Evolutionary conservation across 2,797 vertebrate genomes (phyloP).

Genomic region (Enoplosus armatus): DNA sequence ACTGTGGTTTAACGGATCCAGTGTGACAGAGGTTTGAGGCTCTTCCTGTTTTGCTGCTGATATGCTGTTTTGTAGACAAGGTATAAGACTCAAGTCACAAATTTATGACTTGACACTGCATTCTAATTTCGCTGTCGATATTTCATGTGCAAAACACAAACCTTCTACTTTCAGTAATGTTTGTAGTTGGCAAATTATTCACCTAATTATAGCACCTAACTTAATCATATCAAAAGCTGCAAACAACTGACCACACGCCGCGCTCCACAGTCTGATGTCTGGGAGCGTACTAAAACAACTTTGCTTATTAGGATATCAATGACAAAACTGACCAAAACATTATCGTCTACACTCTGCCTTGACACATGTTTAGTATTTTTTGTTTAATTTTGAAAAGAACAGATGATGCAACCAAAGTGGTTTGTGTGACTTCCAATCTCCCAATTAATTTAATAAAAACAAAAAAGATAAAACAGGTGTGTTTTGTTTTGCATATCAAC

Average conservation of each 20-base stretch:
- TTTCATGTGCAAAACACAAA: neutral
- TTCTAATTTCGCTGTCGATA: neutral
- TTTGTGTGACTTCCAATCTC: neutral
- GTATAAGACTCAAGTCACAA: neutral
- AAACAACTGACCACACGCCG: too few species aligned
- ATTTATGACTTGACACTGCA: neutral
- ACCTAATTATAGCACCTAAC: too few species aligned
- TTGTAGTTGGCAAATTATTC: neutral
- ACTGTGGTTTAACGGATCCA: neutral
- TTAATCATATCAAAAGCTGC: neutral
- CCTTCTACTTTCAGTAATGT: neutral
- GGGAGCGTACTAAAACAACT: neutral
- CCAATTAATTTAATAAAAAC: neutral
- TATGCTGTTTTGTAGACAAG: neutral
- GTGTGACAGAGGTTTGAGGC: neutral
- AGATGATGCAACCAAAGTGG: neutral
- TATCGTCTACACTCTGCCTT: neutral
- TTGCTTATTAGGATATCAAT: neutral
- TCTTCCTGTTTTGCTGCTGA: slow-evolving; percentile 15
- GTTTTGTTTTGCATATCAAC: slow-evolving; percentile 56
- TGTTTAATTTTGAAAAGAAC: neutral
- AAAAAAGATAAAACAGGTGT: slow-evolving; percentile 14
- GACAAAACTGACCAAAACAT: neutral
- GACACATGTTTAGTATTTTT: neutral
- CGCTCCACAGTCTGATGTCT: neutral